Conservation (phyloP, 2,113 vertebrate species). For the Murina feae region DNA sequence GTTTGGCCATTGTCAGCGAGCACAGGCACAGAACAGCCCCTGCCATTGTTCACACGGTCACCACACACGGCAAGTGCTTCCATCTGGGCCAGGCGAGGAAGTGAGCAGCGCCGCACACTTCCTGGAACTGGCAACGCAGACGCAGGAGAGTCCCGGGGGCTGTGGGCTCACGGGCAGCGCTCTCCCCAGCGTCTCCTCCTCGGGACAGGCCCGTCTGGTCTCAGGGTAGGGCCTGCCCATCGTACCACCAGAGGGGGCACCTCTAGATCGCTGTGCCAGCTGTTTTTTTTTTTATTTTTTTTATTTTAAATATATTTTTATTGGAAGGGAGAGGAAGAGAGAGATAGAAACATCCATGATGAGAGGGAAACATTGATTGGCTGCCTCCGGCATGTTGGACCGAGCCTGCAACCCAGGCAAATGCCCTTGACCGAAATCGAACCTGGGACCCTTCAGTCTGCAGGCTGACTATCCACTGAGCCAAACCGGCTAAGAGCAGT, state of each 20-base stretch:
- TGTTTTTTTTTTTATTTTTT: too few relatives aligned
- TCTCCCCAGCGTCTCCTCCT: not conserved
- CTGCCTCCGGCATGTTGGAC: too few relatives aligned
- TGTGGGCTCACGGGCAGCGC: not conserved
- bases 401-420: too few relatives aligned
- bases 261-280: not conserved
- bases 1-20: not conserved
- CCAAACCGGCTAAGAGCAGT: too few relatives aligned
- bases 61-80: not conserved
- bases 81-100: not conserved
- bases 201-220: not conserved
- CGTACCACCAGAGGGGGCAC: fast-evolving
- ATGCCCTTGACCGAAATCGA: too few relatives aligned
- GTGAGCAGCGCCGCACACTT: not conserved
- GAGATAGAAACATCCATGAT: too few relatives aligned
- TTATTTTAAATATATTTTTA: too few relatives aligned
- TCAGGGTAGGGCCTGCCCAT: not conserved
- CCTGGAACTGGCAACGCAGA: not conserved
- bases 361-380: too few relatives aligned
- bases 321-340: too few relatives aligned
- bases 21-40: not conserved
- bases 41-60: not conserved
- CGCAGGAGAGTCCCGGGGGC: not conserved
- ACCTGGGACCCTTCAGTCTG: too few relatives aligned
- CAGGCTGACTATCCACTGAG: too few relatives aligned